Percentiles rank a stretch among this genome's conserved stretches.
Conservation (phyloP, 2,888 invertebrate genomes). For the Protodeltote pygarga region DNA sequence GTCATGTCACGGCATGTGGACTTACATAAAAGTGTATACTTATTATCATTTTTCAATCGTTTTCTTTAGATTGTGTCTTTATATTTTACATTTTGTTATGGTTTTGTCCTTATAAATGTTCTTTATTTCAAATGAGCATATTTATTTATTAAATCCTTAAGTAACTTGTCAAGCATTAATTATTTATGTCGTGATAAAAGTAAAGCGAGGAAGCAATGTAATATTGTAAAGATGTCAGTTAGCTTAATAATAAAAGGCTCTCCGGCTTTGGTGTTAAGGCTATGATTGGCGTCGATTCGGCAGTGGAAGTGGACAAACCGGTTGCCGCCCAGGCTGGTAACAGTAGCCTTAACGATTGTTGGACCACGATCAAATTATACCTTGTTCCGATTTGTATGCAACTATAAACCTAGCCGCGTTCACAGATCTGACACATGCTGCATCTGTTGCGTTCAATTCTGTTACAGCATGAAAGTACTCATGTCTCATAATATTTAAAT, state of each 20-base stretch:
- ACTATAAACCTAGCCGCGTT: slow-evolving; percentile 35
- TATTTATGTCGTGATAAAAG: slow-evolving; percentile 10
- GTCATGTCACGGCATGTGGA: too few species aligned
- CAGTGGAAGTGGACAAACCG: slow-evolving; percentile 74
- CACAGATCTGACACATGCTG: slow-evolving; percentile 15
- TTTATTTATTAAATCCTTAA: too few species aligned
- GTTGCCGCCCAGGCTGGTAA: slow-evolving; percentile 69
- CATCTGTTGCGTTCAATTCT: slow-evolving; percentile 38
- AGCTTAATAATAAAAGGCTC: slow-evolving; percentile 43
- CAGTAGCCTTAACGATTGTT: slow-evolving; percentile 82
- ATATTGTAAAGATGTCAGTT: slow-evolving; percentile 31
- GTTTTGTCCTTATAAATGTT: too few species aligned
- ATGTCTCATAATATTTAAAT: too few species aligned
- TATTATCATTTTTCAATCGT: too few species aligned
- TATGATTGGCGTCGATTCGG: slow-evolving; percentile 73
- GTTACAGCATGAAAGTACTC: slow-evolving; percentile 15
- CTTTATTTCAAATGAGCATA: too few species aligned
- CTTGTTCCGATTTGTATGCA: slow-evolving; percentile 65
- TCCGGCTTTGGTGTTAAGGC: slow-evolving; percentile 63
- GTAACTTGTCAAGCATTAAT: not conserved
- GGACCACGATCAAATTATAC: slow-evolving; percentile 73
- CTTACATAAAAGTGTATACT: too few species aligned
- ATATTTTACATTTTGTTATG: too few species aligned
- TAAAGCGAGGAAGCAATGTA: slow-evolving; percentile 28
- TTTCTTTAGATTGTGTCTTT: too few species aligned